A percentile compares a stretch with the other conserved stretches of the same genome.
Conservation (phyloP, 1,140 invertebrate species). For the Trialeurodes vaporariorum region DNA sequence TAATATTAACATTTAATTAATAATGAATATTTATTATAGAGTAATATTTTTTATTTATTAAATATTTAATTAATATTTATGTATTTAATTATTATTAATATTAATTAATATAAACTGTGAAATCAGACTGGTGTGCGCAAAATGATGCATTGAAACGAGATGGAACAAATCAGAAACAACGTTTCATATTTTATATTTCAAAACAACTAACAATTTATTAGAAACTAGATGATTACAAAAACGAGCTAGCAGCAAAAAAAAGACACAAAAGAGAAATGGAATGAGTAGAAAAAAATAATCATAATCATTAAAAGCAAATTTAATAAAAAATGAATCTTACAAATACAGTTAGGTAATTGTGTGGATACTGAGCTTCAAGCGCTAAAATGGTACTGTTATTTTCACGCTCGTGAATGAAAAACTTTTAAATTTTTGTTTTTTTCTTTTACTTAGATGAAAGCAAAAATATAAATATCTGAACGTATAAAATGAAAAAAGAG, state of each 20-base stretch:
- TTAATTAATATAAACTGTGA: too few relatives aligned
- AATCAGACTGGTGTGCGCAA: too few relatives aligned
- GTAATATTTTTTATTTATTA: too few relatives aligned
- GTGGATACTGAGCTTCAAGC: not conserved
- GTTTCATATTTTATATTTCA: not conserved
- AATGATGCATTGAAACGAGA: too few relatives aligned
- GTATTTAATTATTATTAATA: too few relatives aligned
- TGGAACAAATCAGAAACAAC: not conserved
- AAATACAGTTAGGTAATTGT: not conserved
- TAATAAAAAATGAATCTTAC: not conserved
- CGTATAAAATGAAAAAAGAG: too few relatives aligned
- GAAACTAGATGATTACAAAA: not conserved
- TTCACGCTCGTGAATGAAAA: not conserved
- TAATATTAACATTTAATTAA: too few relatives aligned
- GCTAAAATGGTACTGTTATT: too few relatives aligned
- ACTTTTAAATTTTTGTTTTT: not conserved
- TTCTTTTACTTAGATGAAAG: not conserved
- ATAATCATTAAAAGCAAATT: not conserved
- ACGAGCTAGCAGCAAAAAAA: not conserved
- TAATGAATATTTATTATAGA: too few relatives aligned
- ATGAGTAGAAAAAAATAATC: conserved; percentile 1
- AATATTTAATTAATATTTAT: too few relatives aligned
- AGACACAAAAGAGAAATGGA: not conserved
- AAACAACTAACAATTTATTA: not conserved
- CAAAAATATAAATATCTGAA: too few relatives aligned